These are phyloP conservation scores for Bagarius yarrelli DNA, from an alignment of 2,113 vertebrate genomes.

Conservation along the genomic window DNA sequence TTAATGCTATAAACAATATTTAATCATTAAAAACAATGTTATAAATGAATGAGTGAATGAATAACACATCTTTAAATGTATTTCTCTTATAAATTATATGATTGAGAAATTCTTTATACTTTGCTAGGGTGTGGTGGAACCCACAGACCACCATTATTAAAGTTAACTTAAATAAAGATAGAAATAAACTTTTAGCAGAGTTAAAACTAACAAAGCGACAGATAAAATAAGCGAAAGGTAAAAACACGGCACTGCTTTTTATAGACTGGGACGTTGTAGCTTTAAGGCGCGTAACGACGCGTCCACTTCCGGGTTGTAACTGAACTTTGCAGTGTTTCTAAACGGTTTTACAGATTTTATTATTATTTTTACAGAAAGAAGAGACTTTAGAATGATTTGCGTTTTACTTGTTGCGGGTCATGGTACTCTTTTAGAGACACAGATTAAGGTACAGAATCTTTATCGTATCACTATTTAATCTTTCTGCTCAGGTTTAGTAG, in stretches of 20 bases:
- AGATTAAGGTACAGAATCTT: slow-evolving; percentile 70
- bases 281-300: slow-evolving; percentile 9
- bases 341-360: not conserved
- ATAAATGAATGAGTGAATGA: too few species aligned
- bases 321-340: slow-evolving; percentile 1
- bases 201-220: too few species aligned
- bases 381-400: slow-evolving; percentile 67
- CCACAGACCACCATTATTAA: not conserved
- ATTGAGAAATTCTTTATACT: not conserved
- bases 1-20: too few species aligned
- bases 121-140: not conserved
- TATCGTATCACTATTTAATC: not conserved
- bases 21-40: too few species aligned
- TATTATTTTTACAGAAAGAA: not conserved
- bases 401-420: slow-evolving; percentile 78
- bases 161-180: not conserved
- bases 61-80: too few species aligned
- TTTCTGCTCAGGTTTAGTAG: too few species aligned
- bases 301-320: slow-evolving; percentile 6
- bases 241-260: too few species aligned
- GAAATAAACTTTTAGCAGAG: too few species aligned
- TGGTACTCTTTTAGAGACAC: slow-evolving; percentile 72
- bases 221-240: too few species aligned
- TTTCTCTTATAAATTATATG: too few species aligned
- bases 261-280: not conserved